These are phyloP conservation scores for Octodon degus DNA, from an alignment of 2,113 vertebrate species.

Conservation along the genomic window DNA sequence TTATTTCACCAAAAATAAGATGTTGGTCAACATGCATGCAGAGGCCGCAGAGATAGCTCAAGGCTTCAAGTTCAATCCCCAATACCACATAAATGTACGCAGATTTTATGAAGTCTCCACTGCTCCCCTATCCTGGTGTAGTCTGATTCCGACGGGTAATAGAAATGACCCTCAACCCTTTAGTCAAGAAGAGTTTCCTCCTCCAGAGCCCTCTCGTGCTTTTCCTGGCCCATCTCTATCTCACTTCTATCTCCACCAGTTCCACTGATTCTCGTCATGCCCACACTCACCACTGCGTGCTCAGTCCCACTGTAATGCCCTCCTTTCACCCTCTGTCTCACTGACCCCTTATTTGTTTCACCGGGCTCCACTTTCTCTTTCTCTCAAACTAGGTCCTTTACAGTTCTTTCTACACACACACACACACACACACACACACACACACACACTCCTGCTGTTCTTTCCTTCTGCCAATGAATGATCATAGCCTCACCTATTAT, in stretches of 20 bases:
- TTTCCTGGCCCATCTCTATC: neutral
- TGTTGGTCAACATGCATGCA: neutral
- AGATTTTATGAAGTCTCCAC: neutral
- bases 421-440: neutral
- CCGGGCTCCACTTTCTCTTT: neutral
- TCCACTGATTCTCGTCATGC: neutral
- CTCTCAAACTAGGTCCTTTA: neutral
- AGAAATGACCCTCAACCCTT: neutral
- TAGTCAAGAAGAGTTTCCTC: neutral
- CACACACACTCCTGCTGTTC: neutral
- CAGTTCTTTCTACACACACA: neutral
- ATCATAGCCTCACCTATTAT: constrained; percentile 67
- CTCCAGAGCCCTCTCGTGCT: neutral
- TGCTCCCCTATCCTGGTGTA: neutral
- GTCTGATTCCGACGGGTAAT: neutral
- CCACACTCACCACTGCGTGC: neutral
- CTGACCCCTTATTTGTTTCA: neutral
- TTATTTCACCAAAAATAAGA: neutral
- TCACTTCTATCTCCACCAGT: neutral
- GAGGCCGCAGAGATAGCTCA: too few relatives aligned
- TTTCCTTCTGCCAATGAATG: neutral
- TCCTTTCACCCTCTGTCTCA: neutral
- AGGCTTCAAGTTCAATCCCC: too few relatives aligned
- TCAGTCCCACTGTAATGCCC: neutral
- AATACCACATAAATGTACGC: neutral